phyloP scores from a whole-genome alignment of 2,888 invertebrate genomes.

The Emmelina monodactyla region DNA sequence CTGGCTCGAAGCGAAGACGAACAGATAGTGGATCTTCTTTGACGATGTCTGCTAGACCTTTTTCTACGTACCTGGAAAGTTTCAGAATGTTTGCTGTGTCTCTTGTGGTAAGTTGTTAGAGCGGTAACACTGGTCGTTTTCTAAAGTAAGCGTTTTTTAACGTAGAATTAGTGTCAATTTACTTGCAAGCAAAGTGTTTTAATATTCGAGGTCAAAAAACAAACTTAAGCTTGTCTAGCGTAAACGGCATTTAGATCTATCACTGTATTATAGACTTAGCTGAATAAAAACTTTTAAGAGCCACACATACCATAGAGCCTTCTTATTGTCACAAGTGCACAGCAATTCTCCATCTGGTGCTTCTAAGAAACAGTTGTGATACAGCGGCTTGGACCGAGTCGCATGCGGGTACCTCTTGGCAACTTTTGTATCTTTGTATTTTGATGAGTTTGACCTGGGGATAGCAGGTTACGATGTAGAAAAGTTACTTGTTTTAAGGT shows the following conservation, averaged over 20 bases:
- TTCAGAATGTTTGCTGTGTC: no score
- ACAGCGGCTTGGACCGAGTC: conserved; percentile 71
- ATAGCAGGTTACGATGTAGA: no score
- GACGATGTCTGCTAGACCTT: conserved; percentile 48
- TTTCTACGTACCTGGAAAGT: conserved; percentile 56
- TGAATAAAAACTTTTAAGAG: conserved; percentile 1
- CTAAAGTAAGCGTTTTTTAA: no score
- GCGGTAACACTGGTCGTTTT: no score
- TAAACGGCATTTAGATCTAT: no score
- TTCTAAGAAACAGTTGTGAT: conserved; percentile 79
- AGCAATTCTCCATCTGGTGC: conserved; percentile 81
- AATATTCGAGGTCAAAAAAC: no score
- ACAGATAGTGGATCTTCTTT: conserved; percentile 68
- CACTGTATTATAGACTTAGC: conserved; percentile 1
- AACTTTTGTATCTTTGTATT: background rate
- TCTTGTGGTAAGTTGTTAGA: no score
- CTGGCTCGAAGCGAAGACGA: conserved; percentile 78
- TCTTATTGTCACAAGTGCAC: conserved; percentile 77
- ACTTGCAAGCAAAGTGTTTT: no score
- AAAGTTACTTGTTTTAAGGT: no score
- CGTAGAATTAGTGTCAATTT: no score
- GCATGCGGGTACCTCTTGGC: conserved; percentile 27
- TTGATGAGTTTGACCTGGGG: conserved; percentile 13
- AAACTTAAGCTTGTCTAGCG: no score
- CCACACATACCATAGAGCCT: conserved; percentile 73